Conservation (phyloP, 2,113 vertebrate species). For the Lamprotornis superbus region DNA sequence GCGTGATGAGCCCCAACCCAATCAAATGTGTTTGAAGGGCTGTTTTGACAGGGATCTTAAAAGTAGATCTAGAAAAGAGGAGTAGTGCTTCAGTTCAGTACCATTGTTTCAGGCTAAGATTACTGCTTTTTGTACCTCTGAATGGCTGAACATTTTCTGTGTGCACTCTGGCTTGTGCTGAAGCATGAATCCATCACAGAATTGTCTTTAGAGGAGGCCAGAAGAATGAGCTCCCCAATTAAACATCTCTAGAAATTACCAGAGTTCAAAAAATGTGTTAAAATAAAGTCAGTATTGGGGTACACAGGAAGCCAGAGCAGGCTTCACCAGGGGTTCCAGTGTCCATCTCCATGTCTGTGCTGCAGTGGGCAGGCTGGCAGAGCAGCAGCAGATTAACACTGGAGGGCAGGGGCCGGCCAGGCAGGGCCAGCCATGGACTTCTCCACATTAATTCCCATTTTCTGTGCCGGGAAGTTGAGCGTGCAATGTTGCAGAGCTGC, state of each 20-base stretch:
- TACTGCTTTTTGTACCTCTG: constrained; percentile 16
- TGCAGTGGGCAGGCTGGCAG: not conserved
- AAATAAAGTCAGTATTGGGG: not conserved
- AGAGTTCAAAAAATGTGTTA: not conserved
- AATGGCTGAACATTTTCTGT: not conserved
- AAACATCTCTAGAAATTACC: not conserved
- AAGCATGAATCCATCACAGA: not conserved
- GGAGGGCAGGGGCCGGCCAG: not conserved
- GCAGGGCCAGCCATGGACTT: not conserved
- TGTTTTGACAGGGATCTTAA: constrained; percentile 84
- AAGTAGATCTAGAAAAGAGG: constrained; percentile 71
- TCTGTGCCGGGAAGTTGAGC: not conserved
- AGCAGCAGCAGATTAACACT: not conserved
- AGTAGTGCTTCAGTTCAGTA: constrained; percentile 61
- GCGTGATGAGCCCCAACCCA: constrained; percentile 88
- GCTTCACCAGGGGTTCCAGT: not conserved
- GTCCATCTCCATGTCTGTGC: not conserved
- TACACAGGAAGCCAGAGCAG: not conserved
- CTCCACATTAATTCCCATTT: not conserved
- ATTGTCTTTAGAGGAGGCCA: not conserved
- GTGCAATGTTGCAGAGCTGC: not conserved
- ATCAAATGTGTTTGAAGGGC: constrained; percentile 89
- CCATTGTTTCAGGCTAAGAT: constrained; percentile 22
- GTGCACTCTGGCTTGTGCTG: not conserved
- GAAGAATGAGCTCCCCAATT: not conserved